phyloP scores from a whole-genome alignment of 2,888 invertebrate genomes.

The Caenorhabditis virilis region DNA sequence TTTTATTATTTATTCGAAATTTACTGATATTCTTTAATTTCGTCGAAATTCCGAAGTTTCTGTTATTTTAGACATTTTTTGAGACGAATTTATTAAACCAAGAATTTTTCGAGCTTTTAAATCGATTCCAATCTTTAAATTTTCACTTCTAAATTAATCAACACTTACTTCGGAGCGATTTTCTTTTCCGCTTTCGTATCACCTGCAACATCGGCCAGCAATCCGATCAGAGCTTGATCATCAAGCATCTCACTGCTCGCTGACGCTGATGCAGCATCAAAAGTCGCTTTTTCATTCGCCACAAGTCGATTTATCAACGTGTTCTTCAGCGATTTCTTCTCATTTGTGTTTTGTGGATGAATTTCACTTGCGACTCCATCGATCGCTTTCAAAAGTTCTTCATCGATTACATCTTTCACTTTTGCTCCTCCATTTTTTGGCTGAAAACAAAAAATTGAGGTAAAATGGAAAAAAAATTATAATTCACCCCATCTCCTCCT shows the following conservation, averaged over 20 bases:
- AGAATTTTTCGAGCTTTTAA: too few species aligned
- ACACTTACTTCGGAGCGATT: slow-evolving; percentile 22
- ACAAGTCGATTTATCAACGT: slow-evolving; percentile 47
- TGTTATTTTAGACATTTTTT: too few species aligned
- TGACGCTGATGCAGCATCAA: slow-evolving; percentile 47
- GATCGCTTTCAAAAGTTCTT: slow-evolving; percentile 48
- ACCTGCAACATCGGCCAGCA: slow-evolving; percentile 33
- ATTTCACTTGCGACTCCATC: slow-evolving; percentile 41
- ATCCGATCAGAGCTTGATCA: slow-evolving; percentile 39
- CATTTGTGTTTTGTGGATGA: slow-evolving; percentile 28
- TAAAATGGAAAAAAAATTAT: too few species aligned
- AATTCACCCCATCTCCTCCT: too few species aligned
- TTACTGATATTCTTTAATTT: too few species aligned
- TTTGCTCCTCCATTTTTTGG: slow-evolving; percentile 9
- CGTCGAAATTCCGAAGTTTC: too few species aligned
- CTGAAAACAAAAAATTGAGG: not conserved
- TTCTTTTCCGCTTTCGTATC: slow-evolving; percentile 30
- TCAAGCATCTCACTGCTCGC: slow-evolving; percentile 48
- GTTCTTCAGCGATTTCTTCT: slow-evolving; percentile 43
- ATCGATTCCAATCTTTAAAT: too few species aligned
- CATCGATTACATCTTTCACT: slow-evolving; percentile 47
- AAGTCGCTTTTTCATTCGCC: slow-evolving; percentile 51
- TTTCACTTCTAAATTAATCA: too few species aligned
- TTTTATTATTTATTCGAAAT: too few species aligned
- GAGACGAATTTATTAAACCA: too few species aligned